Evolutionary conservation across 2,888 invertebrate species (phyloP).

Genomic region (Mactromeris polynyma): DNA sequence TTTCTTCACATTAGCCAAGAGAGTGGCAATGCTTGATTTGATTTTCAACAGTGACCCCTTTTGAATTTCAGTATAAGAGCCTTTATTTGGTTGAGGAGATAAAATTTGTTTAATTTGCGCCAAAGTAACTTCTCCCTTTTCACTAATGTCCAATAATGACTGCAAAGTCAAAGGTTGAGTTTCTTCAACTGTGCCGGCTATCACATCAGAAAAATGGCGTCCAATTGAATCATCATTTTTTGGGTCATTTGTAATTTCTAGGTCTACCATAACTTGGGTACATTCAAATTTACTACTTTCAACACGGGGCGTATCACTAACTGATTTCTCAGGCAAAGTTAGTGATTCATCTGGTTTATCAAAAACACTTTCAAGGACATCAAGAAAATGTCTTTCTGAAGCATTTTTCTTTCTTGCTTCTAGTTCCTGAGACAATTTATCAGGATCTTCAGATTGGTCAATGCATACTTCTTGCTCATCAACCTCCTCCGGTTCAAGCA

Average conservation of each 20-base stretch:
- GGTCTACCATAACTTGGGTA: neutral
- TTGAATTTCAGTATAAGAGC: constrained; percentile 37
- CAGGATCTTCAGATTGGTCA: neutral
- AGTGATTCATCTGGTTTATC: neutral
- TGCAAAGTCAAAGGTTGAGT: constrained; percentile 38
- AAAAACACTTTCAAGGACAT: constrained; percentile 52
- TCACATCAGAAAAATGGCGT: constrained; percentile 62
- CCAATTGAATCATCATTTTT: constrained; percentile 44
- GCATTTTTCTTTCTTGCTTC: constrained; percentile 29
- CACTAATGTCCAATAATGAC: constrained; percentile 54
- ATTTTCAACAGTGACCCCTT: constrained; percentile 54
- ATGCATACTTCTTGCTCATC: neutral
- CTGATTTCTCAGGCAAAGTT: neutral
- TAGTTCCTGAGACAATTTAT: neutral
- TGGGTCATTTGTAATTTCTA: constrained; percentile 4
- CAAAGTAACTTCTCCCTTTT: constrained; percentile 55
- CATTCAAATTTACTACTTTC: neutral
- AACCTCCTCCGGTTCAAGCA: constrained; percentile 39
- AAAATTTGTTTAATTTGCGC: constrained; percentile 53
- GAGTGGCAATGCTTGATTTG: constrained; percentile 46
- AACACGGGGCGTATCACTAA: neutral
- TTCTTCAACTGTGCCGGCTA: constrained; percentile 31
- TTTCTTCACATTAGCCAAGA: constrained; percentile 45
- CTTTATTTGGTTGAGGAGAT: constrained; percentile 38
- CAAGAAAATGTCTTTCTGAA: constrained; percentile 70